Evolutionary conservation across 2,113 vertebrate species (phyloP).

Genomic region (Cromileptes altivelis): DNA sequence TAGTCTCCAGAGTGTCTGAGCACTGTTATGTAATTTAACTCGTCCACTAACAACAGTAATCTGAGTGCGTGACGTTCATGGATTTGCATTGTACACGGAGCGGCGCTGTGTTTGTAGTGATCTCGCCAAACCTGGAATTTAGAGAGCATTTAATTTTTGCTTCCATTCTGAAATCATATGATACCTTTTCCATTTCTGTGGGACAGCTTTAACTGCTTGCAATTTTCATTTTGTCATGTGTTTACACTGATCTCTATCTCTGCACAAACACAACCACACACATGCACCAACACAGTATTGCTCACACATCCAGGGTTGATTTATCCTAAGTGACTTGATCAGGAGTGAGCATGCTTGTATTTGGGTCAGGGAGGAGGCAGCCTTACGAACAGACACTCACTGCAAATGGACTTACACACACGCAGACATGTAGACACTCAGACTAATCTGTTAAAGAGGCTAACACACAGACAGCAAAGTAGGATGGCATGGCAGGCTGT

Average conservation of each 20-base stretch:
- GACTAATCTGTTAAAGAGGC: conserved; percentile 66
- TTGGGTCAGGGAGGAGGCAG: conserved; percentile 38
- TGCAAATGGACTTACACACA: neutral
- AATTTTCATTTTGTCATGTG: neutral
- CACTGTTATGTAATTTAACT: conserved; percentile 20
- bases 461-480: conserved; percentile 13
- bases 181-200: neutral
- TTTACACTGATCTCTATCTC: neutral
- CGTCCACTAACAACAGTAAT: conserved; percentile 22
- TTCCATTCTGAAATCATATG: neutral
- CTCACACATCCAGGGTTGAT: neutral
- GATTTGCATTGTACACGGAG: neutral
- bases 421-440: conserved; percentile 1
- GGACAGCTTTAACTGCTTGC: neutral
- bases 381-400: neutral
- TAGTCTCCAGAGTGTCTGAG: conserved; percentile 35
- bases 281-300: no score
- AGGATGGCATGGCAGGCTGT: conserved; percentile 24
- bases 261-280: neutral
- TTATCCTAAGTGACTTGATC: conserved; percentile 16
- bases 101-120: neutral
- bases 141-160: neutral
- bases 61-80: conserved; percentile 12
- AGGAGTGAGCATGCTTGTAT: conserved; percentile 24
- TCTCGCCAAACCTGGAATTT: conserved; percentile 16